Percentiles rank a stretch among this genome's conserved stretches.
Evolutionary conservation across 2,797 vertebrate species (phyloP).

Genomic region (Pyrocephalus nanus): DNA sequence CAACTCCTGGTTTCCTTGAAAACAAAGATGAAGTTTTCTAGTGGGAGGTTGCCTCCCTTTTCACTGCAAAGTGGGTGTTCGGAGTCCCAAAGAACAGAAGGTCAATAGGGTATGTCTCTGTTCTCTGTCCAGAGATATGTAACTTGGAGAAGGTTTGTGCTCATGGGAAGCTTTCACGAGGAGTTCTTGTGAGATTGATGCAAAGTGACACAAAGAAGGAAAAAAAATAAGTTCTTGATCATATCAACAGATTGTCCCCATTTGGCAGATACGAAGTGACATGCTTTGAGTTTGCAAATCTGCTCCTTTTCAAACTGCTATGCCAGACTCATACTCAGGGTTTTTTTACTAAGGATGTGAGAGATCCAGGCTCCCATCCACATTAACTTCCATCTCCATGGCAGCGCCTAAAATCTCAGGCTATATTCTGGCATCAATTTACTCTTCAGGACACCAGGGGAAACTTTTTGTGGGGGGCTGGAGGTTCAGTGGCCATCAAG

Average conservation of each 20-base stretch:
- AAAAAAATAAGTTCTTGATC: background rate
- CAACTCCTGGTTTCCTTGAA: background rate
- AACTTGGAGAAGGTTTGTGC: background rate
- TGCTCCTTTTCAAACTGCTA: background rate
- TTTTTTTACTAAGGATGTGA: background rate
- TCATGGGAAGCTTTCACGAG: background rate
- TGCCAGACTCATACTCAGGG: rapidly evolving
- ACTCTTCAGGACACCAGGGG: background rate
- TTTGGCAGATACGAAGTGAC: background rate
- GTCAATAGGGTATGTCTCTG: background rate
- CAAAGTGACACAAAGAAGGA: background rate
- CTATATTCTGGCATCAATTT: background rate
- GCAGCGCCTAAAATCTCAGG: background rate
- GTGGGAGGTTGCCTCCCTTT: background rate
- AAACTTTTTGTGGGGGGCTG: background rate
- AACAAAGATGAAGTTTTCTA: background rate
- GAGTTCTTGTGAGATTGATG: background rate
- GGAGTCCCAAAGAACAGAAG: background rate
- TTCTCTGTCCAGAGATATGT: background rate
- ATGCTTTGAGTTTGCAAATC: background rate
- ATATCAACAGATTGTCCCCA: background rate
- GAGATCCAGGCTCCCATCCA: background rate
- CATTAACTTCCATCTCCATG: background rate
- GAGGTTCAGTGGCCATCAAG: background rate
- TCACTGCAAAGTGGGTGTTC: background rate